These are phyloP conservation scores for Antennarius striatus DNA, from an alignment of 2,113 vertebrate species.

Conservation along the genomic window DNA sequence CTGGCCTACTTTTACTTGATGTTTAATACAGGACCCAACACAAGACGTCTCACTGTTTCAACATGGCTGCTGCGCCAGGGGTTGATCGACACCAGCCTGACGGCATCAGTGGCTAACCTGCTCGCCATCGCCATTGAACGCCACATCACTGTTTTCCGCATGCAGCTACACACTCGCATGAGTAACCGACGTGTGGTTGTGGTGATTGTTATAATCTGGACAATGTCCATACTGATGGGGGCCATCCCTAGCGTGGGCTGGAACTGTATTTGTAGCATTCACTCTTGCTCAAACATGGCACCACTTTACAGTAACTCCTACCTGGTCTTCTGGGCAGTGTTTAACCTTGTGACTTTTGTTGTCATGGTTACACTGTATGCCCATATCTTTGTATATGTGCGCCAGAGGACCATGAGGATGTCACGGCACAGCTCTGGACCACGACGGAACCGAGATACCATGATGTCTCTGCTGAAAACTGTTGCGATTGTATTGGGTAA, in stretches of 20 bases:
- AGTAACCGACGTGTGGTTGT: conserved; percentile 96
- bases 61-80: conserved; percentile 98
- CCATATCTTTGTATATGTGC: conserved; percentile 98
- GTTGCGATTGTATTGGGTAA: conserved; percentile 97
- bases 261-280: conserved; percentile 96
- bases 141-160: conserved; percentile 97
- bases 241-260: conserved; percentile 97
- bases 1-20: conserved; percentile 99
- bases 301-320: conserved; percentile 98
- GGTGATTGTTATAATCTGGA: conserved; percentile 98
- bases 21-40: conserved; percentile 99
- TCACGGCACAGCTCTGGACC: conserved; percentile 96
- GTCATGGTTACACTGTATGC: conserved; percentile 99
- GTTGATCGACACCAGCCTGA: conserved; percentile 97
- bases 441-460: conserved; percentile 94
- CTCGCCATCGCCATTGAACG: conserved; percentile 97
- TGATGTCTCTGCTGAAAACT: conserved; percentile 99
- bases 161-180: conserved; percentile 99
- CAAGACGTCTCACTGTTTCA: conserved; percentile 91
- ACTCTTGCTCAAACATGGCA: conserved; percentile 96
- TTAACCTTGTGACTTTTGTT: conserved; percentile 97
- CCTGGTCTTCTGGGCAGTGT: conserved; percentile 97
- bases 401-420: conserved; percentile 99
- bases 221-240: conserved; percentile 98
- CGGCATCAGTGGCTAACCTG: conserved; percentile 95